Percentiles rank a stretch among this genome's conserved stretches.
Evolutionary conservation across 2,888 invertebrate species (phyloP).

Genomic region (Acrocyrtus sp.): DNA sequence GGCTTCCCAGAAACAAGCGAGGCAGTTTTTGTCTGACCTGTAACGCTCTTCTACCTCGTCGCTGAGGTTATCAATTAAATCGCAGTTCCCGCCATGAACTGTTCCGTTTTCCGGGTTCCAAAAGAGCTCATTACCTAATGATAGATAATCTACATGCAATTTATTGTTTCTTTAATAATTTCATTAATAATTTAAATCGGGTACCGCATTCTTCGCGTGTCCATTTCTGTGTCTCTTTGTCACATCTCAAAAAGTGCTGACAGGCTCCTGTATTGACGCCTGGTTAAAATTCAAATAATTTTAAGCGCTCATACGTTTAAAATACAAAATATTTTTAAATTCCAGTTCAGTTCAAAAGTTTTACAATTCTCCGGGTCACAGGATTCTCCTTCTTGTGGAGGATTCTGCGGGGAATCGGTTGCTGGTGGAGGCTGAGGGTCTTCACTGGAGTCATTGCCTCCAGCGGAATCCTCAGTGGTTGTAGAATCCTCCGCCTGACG

Average conservation of each 20-base stretch:
- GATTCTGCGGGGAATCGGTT: background rate
- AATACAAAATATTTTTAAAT: too few relatives aligned
- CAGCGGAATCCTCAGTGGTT: too few relatives aligned
- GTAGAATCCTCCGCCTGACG: too few relatives aligned
- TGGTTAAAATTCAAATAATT: too few relatives aligned
- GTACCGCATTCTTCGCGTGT: background rate
- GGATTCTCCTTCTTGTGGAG: background rate
- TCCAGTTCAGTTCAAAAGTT: too few relatives aligned
- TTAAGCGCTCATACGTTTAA: too few relatives aligned
- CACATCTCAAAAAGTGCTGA: background rate
- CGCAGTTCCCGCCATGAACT: slow-evolving; percentile 26
- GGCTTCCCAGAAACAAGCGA: slow-evolving; percentile 13
- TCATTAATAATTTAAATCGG: too few relatives aligned
- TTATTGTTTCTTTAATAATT: too few relatives aligned
- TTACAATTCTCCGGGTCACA: slow-evolving; percentile 9
- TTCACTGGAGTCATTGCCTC: too few relatives aligned
- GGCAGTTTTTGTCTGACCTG: background rate
- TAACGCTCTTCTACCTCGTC: background rate
- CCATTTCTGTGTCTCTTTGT: background rate
- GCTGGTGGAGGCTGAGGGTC: too few relatives aligned
- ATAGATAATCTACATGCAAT: too few relatives aligned
- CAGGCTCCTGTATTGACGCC: background rate
- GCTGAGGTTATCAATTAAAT: slow-evolving; percentile 1
- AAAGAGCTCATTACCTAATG: background rate
- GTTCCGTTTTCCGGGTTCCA: slow-evolving; percentile 18